phyloP scores from a whole-genome alignment of 2,888 invertebrate species.

The Acanthosepion esculentum region DNA sequence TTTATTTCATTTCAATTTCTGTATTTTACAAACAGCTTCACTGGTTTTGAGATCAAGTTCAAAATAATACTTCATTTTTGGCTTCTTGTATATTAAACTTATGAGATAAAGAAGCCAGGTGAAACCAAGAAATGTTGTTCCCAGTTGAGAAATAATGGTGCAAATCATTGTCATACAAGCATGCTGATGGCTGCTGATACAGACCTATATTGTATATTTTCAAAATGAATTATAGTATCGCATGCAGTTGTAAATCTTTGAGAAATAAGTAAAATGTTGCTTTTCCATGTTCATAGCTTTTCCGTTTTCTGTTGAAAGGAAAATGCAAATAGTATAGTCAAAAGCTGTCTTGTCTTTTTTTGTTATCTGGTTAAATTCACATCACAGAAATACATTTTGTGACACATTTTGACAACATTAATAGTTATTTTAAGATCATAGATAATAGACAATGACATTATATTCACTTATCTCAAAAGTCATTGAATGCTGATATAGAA shows the following conservation, averaged over 20 bases:
- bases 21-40: no score
- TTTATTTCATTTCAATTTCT: no score
- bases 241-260: neutral
- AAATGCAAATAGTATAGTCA: neutral
- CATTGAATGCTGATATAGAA: no score
- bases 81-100: neutral
- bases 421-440: no score
- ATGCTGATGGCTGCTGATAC: neutral
- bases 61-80: no score
- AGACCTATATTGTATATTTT: neutral
- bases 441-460: no score
- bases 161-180: neutral
- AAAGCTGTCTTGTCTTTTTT: no score
- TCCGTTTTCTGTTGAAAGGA: neutral
- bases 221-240: neutral
- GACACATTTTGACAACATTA: no score
- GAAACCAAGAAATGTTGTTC: neutral
- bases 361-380: no score
- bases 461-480: no score
- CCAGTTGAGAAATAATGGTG: neutral
- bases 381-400: no score
- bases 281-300: neutral
- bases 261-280: neutral
- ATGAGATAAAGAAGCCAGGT: neutral
- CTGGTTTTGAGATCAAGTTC: no score